These are phyloP conservation scores for Panthera tigris DNA, from an alignment of 2,113 vertebrate species.

Conservation along the genomic window DNA sequence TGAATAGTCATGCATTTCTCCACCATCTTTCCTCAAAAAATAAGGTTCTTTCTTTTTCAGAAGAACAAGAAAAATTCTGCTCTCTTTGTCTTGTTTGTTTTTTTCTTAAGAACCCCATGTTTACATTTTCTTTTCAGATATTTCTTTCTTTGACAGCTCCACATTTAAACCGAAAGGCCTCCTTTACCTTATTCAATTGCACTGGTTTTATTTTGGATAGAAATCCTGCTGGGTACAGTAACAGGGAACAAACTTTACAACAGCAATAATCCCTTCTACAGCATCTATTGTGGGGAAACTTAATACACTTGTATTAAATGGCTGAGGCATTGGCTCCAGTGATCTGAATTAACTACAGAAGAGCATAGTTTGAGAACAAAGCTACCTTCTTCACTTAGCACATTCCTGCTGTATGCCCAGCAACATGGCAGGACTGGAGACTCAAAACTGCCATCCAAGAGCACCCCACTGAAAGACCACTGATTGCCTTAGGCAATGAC, in stretches of 20 bases:
- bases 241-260: conserved; percentile 68
- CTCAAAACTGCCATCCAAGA: neutral
- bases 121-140: conserved; percentile 61
- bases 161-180: conserved; percentile 54
- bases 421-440: neutral
- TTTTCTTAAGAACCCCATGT: conserved; percentile 10
- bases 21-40: conserved; percentile 71
- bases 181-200: conserved; percentile 66
- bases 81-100: neutral
- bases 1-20: conserved; percentile 75
- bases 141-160: conserved; percentile 57
- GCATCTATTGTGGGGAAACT: conserved; percentile 58
- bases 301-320: conserved; percentile 69
- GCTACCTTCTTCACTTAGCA: neutral
- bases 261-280: conserved; percentile 60
- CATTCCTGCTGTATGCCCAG: neutral
- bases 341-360: conserved; percentile 61
- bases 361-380: neutral
- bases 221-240: conserved; percentile 68
- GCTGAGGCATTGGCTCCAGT: conserved; percentile 32
- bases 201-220: conserved; percentile 57
- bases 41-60: conserved; percentile 62
- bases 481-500: neutral
- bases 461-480: neutral
- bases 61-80: conserved; percentile 55